Evolutionary conservation across 2,797 vertebrate genomes (phyloP).

Genomic region (Danionella dracula): DNA sequence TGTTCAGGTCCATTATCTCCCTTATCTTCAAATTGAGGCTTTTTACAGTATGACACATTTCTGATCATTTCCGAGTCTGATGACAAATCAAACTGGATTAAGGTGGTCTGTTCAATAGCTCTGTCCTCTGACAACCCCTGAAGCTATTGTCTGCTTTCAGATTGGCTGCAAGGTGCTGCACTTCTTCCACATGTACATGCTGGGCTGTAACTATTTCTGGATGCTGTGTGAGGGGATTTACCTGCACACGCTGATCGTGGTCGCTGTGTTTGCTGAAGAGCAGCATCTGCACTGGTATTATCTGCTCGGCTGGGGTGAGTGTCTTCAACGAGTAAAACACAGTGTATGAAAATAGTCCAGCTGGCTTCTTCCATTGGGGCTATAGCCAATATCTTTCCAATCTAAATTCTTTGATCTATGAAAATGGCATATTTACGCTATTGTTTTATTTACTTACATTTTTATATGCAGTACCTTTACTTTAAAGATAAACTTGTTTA

Average conservation of each 20-base stretch:
- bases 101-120: not conserved
- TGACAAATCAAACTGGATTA: not conserved
- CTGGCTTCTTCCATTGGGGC: too few relatives aligned
- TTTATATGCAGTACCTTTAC: too few relatives aligned
- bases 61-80: too few relatives aligned
- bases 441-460: too few relatives aligned
- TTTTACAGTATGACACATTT: too few relatives aligned
- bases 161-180: conserved; percentile 90
- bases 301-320: conserved; percentile 95
- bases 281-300: conserved; percentile 94
- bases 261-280: conserved; percentile 88
- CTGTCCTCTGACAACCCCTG: not conserved
- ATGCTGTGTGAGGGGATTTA: conserved; percentile 99
- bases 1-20: too few relatives aligned
- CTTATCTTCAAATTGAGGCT: too few relatives aligned
- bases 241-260: conserved; percentile 92
- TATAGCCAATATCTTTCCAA: too few relatives aligned
- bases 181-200: conserved; percentile 94
- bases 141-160: conserved; percentile 57
- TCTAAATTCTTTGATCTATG: too few relatives aligned
- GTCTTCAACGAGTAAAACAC: too few relatives aligned
- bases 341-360: not conserved
- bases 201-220: conserved; percentile 98
- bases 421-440: too few relatives aligned
- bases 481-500: too few relatives aligned